These are phyloP conservation scores for Kryptopterus vitreolus DNA, from an alignment of 2,797 vertebrate genomes.

Conservation along the genomic window DNA sequence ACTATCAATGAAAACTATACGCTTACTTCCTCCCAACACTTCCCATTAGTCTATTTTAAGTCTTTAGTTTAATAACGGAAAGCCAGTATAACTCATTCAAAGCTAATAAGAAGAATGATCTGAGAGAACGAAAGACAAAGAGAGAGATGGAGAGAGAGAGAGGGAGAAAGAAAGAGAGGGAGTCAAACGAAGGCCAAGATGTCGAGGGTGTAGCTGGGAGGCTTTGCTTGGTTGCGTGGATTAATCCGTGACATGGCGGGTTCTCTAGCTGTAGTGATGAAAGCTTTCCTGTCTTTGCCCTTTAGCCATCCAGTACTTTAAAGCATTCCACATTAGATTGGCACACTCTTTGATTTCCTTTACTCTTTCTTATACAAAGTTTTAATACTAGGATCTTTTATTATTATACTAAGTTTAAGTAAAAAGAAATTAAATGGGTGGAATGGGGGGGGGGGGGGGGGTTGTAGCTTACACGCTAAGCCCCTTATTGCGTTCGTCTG, in stretches of 20 bases:
- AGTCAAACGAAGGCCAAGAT: conserved; percentile 43
- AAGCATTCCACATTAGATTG: conserved; percentile 36
- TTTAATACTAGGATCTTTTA: not conserved
- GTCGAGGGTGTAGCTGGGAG: conserved; percentile 55
- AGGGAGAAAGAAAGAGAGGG: conserved; percentile 1
- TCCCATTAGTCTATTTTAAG: conserved; percentile 12
- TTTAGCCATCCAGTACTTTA: conserved; percentile 61
- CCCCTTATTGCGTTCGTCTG: not conserved
- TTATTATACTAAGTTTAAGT: not conserved
- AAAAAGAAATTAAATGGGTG: not conserved
- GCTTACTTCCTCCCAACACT: not conserved
- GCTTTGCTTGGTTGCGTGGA: conserved; percentile 60
- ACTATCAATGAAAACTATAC: not conserved
- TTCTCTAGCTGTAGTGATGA: conserved; percentile 68
- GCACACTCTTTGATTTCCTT: conserved; percentile 12
- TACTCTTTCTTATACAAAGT: not conserved
- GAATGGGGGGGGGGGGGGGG: too few species aligned
- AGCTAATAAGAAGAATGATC: conserved; percentile 7
- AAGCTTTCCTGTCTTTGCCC: conserved; percentile 64
- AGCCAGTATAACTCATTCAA: conserved; percentile 1
- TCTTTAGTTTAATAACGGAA: not conserved
- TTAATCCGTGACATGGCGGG: conserved; percentile 58
- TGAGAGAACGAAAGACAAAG: not conserved
- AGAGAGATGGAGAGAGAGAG: not conserved
- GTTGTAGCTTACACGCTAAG: too few species aligned